These are phyloP conservation scores for Phocoena sinus DNA, from an alignment of 2,113 vertebrate genomes.

Conservation along the genomic window DNA sequence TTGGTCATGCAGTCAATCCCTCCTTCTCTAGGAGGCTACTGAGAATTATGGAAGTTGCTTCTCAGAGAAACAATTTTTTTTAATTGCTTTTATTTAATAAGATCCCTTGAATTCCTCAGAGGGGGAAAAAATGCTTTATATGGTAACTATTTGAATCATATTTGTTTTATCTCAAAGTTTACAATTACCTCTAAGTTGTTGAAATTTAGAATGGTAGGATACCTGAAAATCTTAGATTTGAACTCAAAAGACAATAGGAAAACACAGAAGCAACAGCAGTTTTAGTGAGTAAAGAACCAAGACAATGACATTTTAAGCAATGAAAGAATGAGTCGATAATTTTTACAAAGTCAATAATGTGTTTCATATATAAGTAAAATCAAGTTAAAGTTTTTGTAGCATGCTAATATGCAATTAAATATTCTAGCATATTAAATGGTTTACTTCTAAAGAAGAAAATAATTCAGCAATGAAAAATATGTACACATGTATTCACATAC, in stretches of 20 bases:
- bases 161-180: neutral
- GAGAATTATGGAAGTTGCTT: neutral
- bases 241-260: neutral
- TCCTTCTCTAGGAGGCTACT: neutral
- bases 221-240: neutral
- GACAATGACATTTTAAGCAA: neutral
- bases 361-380: neutral
- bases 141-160: neutral
- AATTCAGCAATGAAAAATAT: neutral
- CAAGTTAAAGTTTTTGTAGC: neutral
- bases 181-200: neutral
- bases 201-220: neutral
- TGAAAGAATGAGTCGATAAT: neutral
- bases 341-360: neutral
- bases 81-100: neutral
- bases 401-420: neutral
- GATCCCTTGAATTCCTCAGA: neutral
- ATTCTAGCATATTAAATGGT: neutral
- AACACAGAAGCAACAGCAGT: neutral
- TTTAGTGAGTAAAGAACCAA: neutral
- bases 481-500: accelerated
- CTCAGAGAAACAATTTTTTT: neutral
- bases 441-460: neutral
- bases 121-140: neutral
- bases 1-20: neutral